A percentile compares a stretch with the other conserved stretches of the same genome.
Evolutionary conservation across 2,888 invertebrate genomes (phyloP).

Genomic region (Nesidiocoris tenuis): DNA sequence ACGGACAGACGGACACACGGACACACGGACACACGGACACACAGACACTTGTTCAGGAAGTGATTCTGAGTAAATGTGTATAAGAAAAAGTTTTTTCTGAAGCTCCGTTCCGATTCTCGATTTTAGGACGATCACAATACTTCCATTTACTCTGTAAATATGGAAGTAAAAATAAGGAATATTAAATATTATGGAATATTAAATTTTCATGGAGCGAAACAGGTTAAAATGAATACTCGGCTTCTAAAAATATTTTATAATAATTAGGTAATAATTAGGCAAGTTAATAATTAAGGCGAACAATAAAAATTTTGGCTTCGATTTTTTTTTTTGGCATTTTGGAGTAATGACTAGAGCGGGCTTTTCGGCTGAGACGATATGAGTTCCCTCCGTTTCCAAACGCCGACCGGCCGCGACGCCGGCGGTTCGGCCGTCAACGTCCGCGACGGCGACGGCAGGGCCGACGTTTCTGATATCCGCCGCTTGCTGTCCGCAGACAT

Average conservation of each 20-base stretch:
- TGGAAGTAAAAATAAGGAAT: too few relatives aligned
- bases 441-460: neutral
- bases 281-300: constrained; percentile 17
- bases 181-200: too few relatives aligned
- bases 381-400: constrained; percentile 77
- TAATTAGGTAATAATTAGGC: constrained; percentile 14
- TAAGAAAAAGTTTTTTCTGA: too few relatives aligned
- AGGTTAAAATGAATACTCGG: neutral
- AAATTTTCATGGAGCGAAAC: too few relatives aligned
- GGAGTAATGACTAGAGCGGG: constrained; percentile 37
- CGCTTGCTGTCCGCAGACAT: constrained; percentile 25
- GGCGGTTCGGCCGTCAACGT: constrained; percentile 36
- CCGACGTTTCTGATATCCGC: constrained; percentile 21
- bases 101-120: too few relatives aligned
- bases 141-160: too few relatives aligned
- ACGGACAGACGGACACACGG: too few relatives aligned
- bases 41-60: too few relatives aligned
- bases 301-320: constrained; percentile 28
- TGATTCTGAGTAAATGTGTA: too few relatives aligned
- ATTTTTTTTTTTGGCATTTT: neutral
- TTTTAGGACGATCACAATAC: too few relatives aligned
- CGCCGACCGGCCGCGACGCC: constrained; percentile 53
- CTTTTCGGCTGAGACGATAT: constrained; percentile 71
- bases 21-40: too few relatives aligned
- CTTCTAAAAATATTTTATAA: constrained; percentile 31